Conservation (phyloP, 2,888 invertebrate genomes). For the Meganola albula region DNA sequence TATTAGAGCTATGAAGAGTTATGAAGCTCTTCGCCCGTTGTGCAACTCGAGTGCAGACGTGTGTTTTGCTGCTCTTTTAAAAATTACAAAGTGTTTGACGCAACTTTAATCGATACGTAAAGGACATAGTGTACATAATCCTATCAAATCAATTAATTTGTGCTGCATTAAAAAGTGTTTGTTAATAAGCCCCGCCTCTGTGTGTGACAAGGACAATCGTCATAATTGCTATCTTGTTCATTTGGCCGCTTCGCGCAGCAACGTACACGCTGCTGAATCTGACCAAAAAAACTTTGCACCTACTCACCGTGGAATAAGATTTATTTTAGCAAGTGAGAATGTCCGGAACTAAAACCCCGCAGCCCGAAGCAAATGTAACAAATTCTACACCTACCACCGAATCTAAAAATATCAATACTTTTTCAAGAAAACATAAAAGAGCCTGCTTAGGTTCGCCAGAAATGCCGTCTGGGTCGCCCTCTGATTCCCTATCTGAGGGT, state of each 20-base stretch:
- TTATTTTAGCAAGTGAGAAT: neutral
- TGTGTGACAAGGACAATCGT: neutral
- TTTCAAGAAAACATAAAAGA: neutral
- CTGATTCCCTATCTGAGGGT: neutral
- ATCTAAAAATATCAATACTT: neutral
- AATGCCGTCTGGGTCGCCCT: neutral
- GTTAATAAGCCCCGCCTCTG: neutral
- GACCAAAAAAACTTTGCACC: neutral
- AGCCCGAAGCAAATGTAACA: neutral
- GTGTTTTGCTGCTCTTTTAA: too few relatives aligned
- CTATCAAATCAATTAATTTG: neutral
- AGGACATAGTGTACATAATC: too few relatives aligned
- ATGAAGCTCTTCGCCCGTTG: too few relatives aligned
- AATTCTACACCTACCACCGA: neutral
- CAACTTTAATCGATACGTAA: too few relatives aligned
- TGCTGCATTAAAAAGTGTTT: neutral
- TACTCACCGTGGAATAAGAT: neutral
- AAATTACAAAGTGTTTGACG: too few relatives aligned
- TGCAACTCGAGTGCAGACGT: too few relatives aligned
- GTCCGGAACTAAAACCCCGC: neutral
- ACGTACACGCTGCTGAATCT: neutral
- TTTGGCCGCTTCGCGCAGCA: neutral
- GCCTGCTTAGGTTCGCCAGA: neutral
- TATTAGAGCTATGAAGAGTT: too few relatives aligned
- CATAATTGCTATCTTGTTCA: neutral